Conservation (phyloP, 2,888 invertebrate species). For the Atrina japonica region DNA sequence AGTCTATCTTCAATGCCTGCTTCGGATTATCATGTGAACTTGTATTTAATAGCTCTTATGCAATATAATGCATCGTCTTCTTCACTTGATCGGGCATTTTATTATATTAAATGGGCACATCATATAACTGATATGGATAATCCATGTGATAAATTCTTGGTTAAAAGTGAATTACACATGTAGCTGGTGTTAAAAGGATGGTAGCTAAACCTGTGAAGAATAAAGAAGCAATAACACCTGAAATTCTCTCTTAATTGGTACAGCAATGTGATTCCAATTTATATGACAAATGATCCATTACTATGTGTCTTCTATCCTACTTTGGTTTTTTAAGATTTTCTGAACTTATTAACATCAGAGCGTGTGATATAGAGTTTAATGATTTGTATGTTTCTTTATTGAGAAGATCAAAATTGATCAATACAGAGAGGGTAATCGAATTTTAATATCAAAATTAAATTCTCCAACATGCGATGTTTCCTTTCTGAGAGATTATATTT, state of each 20-base stretch:
- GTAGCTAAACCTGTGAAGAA: too few relatives aligned
- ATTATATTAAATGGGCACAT: constrained; percentile 4
- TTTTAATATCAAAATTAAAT: neutral
- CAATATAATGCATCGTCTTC: neutral
- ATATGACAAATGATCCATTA: constrained; percentile 3
- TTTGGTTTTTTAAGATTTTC: neutral
- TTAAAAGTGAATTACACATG: neutral
- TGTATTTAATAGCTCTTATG: constrained; percentile 3
- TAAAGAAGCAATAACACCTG: too few relatives aligned
- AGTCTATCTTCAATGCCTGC: neutral
- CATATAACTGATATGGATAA: neutral
- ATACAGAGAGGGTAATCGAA: constrained; percentile 8
- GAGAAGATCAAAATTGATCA: constrained; percentile 15
- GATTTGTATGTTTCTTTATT: neutral
- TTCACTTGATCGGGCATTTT: neutral
- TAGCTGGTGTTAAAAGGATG: too few relatives aligned
- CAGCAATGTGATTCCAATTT: neutral
- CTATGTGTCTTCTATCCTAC: neutral
- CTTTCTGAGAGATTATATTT: too few relatives aligned
- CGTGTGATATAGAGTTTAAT: neutral
- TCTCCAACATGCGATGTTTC: constrained; percentile 5
- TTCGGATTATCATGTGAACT: neutral
- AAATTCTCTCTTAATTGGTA: too few relatives aligned
- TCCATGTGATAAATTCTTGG: neutral
- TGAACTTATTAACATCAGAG: neutral